Evolutionary conservation across 2,797 vertebrate species (phyloP), one percentile per base, ranked within the genome.

Genomic region (Synanceia verrucosa): DNA sequence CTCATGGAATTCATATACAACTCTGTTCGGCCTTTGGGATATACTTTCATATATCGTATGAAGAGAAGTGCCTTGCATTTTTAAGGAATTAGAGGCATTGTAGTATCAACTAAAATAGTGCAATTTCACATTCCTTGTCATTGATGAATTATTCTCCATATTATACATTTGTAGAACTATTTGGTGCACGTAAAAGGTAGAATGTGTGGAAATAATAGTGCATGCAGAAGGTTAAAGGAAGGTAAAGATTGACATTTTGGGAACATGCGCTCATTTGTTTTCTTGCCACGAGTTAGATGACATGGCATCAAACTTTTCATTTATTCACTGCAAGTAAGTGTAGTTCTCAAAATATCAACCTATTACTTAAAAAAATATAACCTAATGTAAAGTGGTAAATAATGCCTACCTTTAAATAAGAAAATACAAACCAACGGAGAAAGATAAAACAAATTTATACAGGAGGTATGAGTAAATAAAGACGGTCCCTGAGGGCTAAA

Each of bases 71-170:
- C 71, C 26, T 86, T 86, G 80, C 76, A 70, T 79, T n/a, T n/a
- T n/a, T 73, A 85, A 82, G 73, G 74, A 82, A 67, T 85, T 76
- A 88, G 67, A 88, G 83, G 82, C 82, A 73, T 87, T 70, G 64
- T 76, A 76, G 74, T 50, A 77, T 68, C 65, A 90, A 91, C 74
- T 79, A 76, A 91, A 89, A 89, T 73, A 91, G 92, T 92, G 89
- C 92, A 91, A 92, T 51, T 90, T 85, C 85, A 92, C 91, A 94
- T 93, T 94, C 91, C 70, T 91, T 39, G 78, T 93, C 87, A 87
- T 79, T 68, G 70, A 85, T 84, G 41, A 84, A 65, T 82, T 53
- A 84, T 69, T 57, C 61, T 77, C 47, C n/a, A 41, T 78, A 72
- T 71, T 51, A 59, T 85, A 86, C 69, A 78, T 70, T 73, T 85